Percentiles rank a stretch among this genome's conserved stretches.
phyloP scores from a whole-genome alignment of 2,888 invertebrate species.

The Nephrotoma guestfalica region DNA sequence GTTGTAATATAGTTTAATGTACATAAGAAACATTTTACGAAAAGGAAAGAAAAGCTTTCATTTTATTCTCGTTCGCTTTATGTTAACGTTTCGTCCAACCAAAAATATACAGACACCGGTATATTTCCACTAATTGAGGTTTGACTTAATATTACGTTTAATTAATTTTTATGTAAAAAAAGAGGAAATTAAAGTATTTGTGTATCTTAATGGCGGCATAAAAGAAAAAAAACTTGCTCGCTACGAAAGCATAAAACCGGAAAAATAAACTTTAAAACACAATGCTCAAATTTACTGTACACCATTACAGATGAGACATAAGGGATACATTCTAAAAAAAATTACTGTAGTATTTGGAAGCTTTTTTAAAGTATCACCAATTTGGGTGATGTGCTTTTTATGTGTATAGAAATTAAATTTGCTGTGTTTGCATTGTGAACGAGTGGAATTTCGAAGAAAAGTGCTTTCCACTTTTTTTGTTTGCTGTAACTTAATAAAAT shows the following conservation, averaged over 20 bases:
- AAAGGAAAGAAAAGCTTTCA: background rate
- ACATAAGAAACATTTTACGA: background rate
- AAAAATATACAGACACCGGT: background rate
- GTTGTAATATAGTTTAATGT: background rate
- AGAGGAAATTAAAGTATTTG: background rate
- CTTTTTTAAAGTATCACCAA: background rate
- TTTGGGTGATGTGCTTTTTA: background rate
- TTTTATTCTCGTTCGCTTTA: background rate
- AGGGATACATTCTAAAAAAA: background rate
- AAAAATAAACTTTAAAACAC: background rate
- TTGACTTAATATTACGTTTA: background rate
- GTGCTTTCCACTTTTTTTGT: background rate
- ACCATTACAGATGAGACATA: background rate
- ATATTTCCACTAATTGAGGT: background rate
- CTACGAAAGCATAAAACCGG: background rate
- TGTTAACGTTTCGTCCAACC: background rate
- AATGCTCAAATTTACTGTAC: no score
- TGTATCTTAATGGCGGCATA: background rate
- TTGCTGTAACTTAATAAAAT: background rate
- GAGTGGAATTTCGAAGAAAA: background rate
- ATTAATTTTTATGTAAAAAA: background rate
- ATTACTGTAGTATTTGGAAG: background rate
- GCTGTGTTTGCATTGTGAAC: background rate
- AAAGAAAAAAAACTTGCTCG: background rate
- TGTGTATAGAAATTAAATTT: background rate